These are phyloP conservation scores for Aphelenchoides bicaudatus DNA, from an alignment of 2,888 invertebrate species.

Conservation along the genomic window DNA sequence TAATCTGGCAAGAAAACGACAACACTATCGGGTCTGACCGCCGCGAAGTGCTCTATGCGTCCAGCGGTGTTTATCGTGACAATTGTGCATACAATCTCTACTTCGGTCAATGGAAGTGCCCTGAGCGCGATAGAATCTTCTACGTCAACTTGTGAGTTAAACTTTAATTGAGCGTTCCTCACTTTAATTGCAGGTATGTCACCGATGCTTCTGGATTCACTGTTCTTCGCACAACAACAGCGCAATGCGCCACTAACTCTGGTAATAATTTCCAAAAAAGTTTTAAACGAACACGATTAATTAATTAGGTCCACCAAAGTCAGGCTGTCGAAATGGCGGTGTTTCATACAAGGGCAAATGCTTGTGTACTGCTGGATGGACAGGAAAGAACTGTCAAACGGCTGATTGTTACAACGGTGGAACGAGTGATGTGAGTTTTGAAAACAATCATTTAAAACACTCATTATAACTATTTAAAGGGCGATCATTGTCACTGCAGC, in stretches of 20 bases:
- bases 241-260: constrained; percentile 33
- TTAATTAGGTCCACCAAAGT: constrained; percentile 1
- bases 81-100: constrained; percentile 44
- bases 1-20: constrained; percentile 22
- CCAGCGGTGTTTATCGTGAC: constrained; percentile 46
- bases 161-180: background rate
- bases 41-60: constrained; percentile 41
- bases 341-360: constrained; percentile 27
- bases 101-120: constrained; percentile 44
- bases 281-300: too few species aligned
- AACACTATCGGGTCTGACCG: background rate
- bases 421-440: too few species aligned
- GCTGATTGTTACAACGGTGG: constrained; percentile 13
- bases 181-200: constrained; percentile 21
- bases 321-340: constrained; percentile 44
- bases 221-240: constrained; percentile 36
- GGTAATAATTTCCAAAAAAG: too few species aligned
- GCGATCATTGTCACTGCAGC: constrained; percentile 16
- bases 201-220: constrained; percentile 36
- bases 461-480: too few species aligned
- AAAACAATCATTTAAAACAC: too few species aligned
- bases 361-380: constrained; percentile 22
- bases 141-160: constrained; percentile 33
- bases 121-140: constrained; percentile 28
- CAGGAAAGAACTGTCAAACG: constrained; percentile 15